Evolutionary conservation across 1,140 invertebrate genomes (phyloP).

Genomic region (Sinonovacula constricta): DNA sequence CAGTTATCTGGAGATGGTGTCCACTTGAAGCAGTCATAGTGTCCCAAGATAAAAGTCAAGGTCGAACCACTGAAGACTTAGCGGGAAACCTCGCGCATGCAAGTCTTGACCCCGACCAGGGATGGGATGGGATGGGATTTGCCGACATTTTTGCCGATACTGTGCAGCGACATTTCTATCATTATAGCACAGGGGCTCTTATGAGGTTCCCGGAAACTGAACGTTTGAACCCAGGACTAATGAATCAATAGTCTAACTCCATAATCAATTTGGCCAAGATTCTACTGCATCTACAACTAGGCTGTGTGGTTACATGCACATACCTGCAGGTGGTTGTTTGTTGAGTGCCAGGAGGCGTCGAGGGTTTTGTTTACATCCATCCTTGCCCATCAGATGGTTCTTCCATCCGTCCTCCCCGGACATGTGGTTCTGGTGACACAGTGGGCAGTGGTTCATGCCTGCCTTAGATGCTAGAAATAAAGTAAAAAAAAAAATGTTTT

Average conservation of each 20-base stretch:
- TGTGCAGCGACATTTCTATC: neutral
- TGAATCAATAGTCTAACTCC: neutral
- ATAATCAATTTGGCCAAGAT: neutral
- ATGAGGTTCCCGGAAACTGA: neutral
- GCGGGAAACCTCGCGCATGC: too few species aligned
- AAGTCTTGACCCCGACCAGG: too few species aligned
- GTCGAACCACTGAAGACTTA: too few species aligned
- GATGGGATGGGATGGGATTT: too few species aligned
- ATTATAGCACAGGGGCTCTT: neutral
- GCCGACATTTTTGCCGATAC: neutral
- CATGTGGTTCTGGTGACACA: conserved; percentile 85
- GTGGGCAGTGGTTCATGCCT: conserved; percentile 83
- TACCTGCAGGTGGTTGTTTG: conserved; percentile 52
- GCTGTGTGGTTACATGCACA: neutral
- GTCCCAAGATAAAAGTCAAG: too few species aligned
- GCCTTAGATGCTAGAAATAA: conserved; percentile 77
- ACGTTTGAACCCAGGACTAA: neutral
- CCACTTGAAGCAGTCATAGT: too few species aligned
- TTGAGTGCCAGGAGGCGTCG: conserved; percentile 71
- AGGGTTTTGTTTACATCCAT: conserved; percentile 77
- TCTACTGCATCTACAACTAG: neutral
- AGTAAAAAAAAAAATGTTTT: too few species aligned
- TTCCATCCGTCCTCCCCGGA: conserved; percentile 83
- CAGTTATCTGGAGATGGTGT: too few species aligned
- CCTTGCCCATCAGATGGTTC: conserved; percentile 82